These are phyloP conservation scores for Calosoma granatense DNA, from an alignment of 1,140 invertebrate genomes.

Conservation along the genomic window DNA sequence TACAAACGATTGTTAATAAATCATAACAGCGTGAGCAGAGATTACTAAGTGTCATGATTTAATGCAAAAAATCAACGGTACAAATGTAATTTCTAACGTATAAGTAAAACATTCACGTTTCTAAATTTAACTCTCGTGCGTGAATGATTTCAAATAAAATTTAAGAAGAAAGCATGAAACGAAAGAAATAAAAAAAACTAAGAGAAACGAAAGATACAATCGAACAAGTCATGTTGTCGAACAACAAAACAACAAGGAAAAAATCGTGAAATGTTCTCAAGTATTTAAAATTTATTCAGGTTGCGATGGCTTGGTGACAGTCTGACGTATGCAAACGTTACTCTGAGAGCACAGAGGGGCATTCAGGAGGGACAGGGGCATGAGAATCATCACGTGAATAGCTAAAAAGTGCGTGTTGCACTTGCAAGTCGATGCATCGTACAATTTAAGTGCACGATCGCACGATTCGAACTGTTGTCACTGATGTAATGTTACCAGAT, in stretches of 20 bases:
- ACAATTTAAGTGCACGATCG: not conserved
- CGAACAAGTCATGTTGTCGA: not conserved
- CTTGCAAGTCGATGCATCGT: not conserved
- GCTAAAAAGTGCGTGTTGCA: not conserved
- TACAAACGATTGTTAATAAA: too few species aligned
- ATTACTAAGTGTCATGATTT: too few species aligned
- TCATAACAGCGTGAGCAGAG: too few species aligned
- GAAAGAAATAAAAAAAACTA: not conserved
- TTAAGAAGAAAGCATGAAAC: not conserved
- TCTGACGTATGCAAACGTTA: not conserved
- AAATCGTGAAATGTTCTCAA: not conserved
- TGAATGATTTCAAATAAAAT: not conserved
- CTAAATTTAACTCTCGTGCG: not conserved
- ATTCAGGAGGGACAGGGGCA: not conserved
- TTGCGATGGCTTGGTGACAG: not conserved
- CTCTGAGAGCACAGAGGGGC: not conserved
- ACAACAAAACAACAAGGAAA: too few species aligned
- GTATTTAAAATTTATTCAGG: conserved; percentile 5
- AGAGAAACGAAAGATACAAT: not conserved
- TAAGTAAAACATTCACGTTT: too few species aligned
- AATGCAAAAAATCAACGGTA: too few species aligned
- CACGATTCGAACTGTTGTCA: too few species aligned
- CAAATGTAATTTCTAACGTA: too few species aligned
- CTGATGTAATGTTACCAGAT: too few species aligned
- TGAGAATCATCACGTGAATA: not conserved